Base-by-base conservation (phyloP, 2,113 vertebrate species). In the Serinus canaria region DNA sequence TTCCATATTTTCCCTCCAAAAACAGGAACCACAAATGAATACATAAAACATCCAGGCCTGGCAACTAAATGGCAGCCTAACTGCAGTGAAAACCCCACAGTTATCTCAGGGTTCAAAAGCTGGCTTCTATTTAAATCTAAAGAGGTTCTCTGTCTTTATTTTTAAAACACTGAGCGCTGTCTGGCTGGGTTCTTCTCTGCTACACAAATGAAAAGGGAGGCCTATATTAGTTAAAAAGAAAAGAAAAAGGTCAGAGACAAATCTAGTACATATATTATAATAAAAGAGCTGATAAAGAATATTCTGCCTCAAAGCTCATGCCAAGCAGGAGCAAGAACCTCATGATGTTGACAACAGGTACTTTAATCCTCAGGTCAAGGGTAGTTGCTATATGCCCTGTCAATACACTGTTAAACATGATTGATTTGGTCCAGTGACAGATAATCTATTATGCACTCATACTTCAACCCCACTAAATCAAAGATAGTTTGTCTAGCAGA, bases 361-460 rank as follows among this genome's bases (percentile, higher is more conserved):
- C 96, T 97, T 96, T 92, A 96, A 95, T 92, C 73, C 86, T 72
- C 44, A 59, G 97, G 96, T 97, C 97, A 97, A 96, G 97, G 97
- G 89, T 97, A 97, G 97, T 92, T 66, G 84, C 73, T 92, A 33
- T 77, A 92, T 44, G 56, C 49, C 96, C 89, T 95, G 95, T 89
- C 94, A 94, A 95, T 95, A 92, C 83, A 96, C 96, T 91, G 95
- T 95, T 97, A 95, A 83, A 76, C 47, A 58, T 83, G 87, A 95
- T 79, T 90, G 94, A 95, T 94, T 95, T 76, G 90, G 68, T 81
- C 82, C 83, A 74, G 85, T 94, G 96, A 95, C 94, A 96, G 44
- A 95, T 94, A 96, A 98, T 95, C 96, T 92, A 93, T 95, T 81
- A 91, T 81, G 88, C 92, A 94, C 76, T 97, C 94, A 84, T 83